phyloP scores from a whole-genome alignment of 2,888 invertebrate species.

The Tanypteryx hageni region DNA sequence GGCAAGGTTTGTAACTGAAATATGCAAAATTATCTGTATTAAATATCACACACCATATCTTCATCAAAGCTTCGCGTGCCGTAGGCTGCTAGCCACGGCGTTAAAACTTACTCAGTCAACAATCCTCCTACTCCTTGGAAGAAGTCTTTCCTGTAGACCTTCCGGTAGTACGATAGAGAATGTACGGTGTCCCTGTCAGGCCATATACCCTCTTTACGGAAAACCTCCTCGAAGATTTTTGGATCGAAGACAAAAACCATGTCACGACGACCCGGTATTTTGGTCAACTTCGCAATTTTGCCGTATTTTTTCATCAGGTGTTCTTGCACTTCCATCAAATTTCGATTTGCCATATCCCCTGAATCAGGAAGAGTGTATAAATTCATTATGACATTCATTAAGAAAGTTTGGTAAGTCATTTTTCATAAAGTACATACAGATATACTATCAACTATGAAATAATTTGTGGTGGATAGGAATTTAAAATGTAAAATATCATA shows the following conservation, averaged over 20 bases:
- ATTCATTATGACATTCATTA: not conserved
- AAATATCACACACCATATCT: too few relatives aligned
- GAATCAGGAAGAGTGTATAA: not conserved
- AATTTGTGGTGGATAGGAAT: too few relatives aligned
- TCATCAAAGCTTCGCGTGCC: too few relatives aligned
- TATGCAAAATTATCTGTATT: too few relatives aligned
- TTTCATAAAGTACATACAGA: too few relatives aligned
- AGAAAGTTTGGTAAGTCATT: not conserved
- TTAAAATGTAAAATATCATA: too few relatives aligned
- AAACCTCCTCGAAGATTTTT: conserved; percentile 73
- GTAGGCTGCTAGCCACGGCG: too few relatives aligned
- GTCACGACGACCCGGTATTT: conserved; percentile 41
- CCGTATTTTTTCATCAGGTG: conserved; percentile 64
- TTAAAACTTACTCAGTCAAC: conserved; percentile 73
- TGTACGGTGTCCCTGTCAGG: conserved; percentile 75
- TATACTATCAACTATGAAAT: not conserved
- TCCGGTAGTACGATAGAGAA: conserved; percentile 74
- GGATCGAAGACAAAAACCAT: conserved; percentile 73
- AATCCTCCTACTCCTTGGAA: conserved; percentile 73
- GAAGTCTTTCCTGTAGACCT: conserved; percentile 71
- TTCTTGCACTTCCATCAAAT: not conserved
- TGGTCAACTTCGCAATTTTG: conserved; percentile 57
- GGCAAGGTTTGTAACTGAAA: too few relatives aligned
- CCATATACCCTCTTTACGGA: conserved; percentile 73
- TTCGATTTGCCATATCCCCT: not conserved